phyloP scores from a whole-genome alignment of 2,113 vertebrate species.

The Triplophysa siluroides region DNA sequence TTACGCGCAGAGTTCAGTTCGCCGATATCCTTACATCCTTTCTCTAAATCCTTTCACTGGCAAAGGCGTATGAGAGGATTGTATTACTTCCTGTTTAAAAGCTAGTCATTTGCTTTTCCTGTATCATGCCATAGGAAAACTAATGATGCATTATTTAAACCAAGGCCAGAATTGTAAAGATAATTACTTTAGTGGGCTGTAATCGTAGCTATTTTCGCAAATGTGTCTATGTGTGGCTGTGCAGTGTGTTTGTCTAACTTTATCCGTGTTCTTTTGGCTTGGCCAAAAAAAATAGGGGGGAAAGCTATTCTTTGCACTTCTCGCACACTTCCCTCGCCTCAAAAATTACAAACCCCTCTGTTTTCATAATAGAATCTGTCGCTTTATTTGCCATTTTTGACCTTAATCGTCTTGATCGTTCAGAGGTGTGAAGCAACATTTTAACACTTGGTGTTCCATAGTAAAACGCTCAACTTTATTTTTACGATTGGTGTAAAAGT shows the following conservation, averaged over 20 bases:
- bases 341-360: background rate
- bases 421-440: slow-evolving; percentile 71
- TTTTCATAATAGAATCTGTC: slow-evolving; percentile 1
- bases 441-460: slow-evolving; percentile 69
- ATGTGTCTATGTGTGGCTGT: background rate
- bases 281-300: background rate
- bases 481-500: slow-evolving; percentile 72
- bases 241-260: background rate
- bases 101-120: slow-evolving; percentile 23
- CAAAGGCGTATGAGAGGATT: slow-evolving; percentile 19
- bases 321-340: background rate
- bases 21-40: slow-evolving; percentile 3
- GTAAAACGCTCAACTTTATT: slow-evolving; percentile 62
- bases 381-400: slow-evolving; percentile 5
- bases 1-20: slow-evolving; percentile 66
- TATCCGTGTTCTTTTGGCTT: background rate
- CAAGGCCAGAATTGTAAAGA: background rate
- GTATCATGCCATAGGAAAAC: slow-evolving; percentile 6
- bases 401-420: slow-evolving; percentile 54
- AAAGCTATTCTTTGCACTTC: background rate
- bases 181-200: background rate
- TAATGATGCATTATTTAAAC: slow-evolving; percentile 30
- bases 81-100: slow-evolving; percentile 31
- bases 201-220: background rate
- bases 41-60: slow-evolving; percentile 35